Percentiles rank a stretch among this genome's conserved stretches.
phyloP scores from a whole-genome alignment of 2,797 vertebrate species.

The Pteropus rufus region DNA sequence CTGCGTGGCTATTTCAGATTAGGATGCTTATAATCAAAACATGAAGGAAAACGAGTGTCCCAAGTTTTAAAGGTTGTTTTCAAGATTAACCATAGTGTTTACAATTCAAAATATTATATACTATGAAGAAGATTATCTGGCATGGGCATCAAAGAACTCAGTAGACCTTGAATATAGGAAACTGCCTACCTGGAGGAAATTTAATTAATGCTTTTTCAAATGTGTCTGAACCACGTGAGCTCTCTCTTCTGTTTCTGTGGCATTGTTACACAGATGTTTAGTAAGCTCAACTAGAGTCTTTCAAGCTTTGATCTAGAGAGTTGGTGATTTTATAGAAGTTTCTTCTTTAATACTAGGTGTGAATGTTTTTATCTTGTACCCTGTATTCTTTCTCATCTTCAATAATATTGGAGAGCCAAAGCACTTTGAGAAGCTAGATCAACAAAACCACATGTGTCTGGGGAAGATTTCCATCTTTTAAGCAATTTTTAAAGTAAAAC shows the following conservation, averaged over 20 bases:
- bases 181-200: conserved; percentile 47
- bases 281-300: conserved; percentile 13
- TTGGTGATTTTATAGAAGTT: conserved; percentile 35
- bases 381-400: neutral
- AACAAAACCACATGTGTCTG: neutral
- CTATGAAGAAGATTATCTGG: neutral
- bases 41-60: neutral
- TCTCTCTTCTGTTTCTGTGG: neutral
- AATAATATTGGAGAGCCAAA: neutral
- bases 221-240: neutral
- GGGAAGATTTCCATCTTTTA: neutral
- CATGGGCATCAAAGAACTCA: conserved; percentile 32
- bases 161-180: conserved; percentile 26
- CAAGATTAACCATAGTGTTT: neutral
- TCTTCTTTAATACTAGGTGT: conserved; percentile 21
- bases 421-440: neutral
- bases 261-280: conserved; percentile 2
- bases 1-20: neutral
- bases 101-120: conserved; percentile 13
- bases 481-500: neutral
- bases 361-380: neutral
- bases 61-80: conserved; percentile 17
- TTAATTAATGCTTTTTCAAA: conserved; percentile 53
- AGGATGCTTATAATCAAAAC: neutral
- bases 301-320: conserved; percentile 45